Conservation (phyloP, 1,140 invertebrate species). For the Ceratoteleas bidentatus region DNA sequence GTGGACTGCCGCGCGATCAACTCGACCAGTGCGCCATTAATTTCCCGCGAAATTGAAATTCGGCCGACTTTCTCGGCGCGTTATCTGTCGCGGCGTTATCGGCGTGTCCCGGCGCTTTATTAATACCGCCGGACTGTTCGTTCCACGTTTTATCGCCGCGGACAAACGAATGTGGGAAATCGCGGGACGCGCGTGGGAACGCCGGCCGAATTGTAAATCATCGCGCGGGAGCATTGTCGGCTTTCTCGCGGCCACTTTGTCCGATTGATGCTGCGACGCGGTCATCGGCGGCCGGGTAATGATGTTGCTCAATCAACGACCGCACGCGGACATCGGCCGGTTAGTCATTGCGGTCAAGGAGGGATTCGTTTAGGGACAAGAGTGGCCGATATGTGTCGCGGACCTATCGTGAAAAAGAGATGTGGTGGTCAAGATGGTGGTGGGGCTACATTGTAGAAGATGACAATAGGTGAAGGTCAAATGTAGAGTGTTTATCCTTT, state of each 20-base stretch:
- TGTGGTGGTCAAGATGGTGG: too few relatives aligned
- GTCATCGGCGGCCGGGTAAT: conserved; percentile 3
- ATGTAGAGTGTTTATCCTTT: too few relatives aligned
- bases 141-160: conserved; percentile 18
- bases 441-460: too few relatives aligned
- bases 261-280: conserved; percentile 34
- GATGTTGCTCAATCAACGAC: conserved; percentile 26
- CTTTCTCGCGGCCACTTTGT: conserved; percentile 54
- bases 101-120: conserved; percentile 26
- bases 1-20: too few relatives aligned
- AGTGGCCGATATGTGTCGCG: too few relatives aligned
- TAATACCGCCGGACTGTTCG: conserved; percentile 16
- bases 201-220: conserved; percentile 33
- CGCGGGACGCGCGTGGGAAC: conserved; percentile 30
- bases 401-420: too few relatives aligned
- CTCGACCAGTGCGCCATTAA: too few relatives aligned
- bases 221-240: conserved; percentile 44
- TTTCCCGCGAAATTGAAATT: too few relatives aligned
- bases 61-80: conserved; percentile 29
- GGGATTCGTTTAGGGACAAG: too few relatives aligned
- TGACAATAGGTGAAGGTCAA: too few relatives aligned
- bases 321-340: conserved; percentile 4
- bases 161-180: conserved; percentile 47
- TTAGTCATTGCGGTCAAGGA: too few relatives aligned
- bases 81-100: conserved; percentile 30